These are phyloP conservation scores for Sebastiscus tertius DNA, from an alignment of 2,797 vertebrate species.

Conservation along the genomic window DNA sequence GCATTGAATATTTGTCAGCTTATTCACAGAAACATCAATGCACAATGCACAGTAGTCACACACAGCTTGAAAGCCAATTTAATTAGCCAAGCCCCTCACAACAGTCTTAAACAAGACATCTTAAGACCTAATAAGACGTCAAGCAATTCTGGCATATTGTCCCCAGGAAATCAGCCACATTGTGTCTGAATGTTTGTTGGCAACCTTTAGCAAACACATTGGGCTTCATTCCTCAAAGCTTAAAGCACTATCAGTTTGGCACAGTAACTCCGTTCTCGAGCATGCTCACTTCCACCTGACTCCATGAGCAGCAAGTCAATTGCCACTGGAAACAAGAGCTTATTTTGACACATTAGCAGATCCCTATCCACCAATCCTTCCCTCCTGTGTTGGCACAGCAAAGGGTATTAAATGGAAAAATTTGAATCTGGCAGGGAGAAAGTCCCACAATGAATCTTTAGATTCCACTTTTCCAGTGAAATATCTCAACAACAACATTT, in stretches of 20 bases:
- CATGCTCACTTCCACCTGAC: slow-evolving; percentile 8
- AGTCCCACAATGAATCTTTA: background rate
- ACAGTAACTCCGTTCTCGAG: slow-evolving; percentile 14
- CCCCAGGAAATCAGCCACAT: slow-evolving; percentile 71
- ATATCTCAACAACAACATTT: background rate
- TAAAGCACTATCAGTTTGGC: slow-evolving; percentile 50
- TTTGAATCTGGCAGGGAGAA: background rate
- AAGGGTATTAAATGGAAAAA: background rate
- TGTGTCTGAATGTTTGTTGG: slow-evolving; percentile 69
- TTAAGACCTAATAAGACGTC: slow-evolving; percentile 78
- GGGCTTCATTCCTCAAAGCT: slow-evolving; percentile 52
- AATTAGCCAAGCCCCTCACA: slow-evolving; percentile 78
- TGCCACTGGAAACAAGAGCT: slow-evolving; percentile 30
- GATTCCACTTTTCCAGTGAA: background rate
- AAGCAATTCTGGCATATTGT: slow-evolving; percentile 73
- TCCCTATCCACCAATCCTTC: background rate
- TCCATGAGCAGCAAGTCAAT: slow-evolving; percentile 8
- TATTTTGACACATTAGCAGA: slow-evolving; percentile 24
- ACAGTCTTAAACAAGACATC: slow-evolving; percentile 71
- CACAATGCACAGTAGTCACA: slow-evolving; percentile 72
- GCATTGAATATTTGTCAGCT: slow-evolving; percentile 68
- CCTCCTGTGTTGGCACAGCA: background rate
- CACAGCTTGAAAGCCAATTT: slow-evolving; percentile 75
- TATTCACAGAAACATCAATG: slow-evolving; percentile 70
- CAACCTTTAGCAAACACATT: slow-evolving; percentile 45